Percentiles rank a stretch among this genome's conserved stretches.
Conservation (phyloP, 2,113 vertebrate species). For the Climacteris rufus region DNA sequence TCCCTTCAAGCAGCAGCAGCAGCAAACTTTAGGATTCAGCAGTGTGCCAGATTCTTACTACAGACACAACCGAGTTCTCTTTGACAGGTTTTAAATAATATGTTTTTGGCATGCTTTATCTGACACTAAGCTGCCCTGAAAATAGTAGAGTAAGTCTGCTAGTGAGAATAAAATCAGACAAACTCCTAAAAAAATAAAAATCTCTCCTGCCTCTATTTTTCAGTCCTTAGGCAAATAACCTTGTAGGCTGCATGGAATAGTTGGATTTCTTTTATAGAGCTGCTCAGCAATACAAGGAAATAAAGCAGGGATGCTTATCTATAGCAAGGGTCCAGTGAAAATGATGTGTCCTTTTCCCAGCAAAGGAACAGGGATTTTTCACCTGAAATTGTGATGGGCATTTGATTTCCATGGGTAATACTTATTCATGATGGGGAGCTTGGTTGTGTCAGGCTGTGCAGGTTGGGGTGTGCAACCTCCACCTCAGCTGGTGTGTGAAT, state of each 20-base stretch:
- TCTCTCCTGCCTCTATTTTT: background rate
- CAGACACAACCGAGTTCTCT: background rate
- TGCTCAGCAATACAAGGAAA: background rate
- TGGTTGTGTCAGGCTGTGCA: background rate
- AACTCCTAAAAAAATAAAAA: background rate
- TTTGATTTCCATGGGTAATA: background rate
- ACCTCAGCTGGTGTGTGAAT: background rate
- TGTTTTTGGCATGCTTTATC: constrained; percentile 40
- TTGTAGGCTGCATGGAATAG: background rate
- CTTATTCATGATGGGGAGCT: background rate
- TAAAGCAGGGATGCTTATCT: background rate
- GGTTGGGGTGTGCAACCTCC: accelerated
- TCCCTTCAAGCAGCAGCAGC: background rate
- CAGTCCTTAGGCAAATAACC: constrained; percentile 50
- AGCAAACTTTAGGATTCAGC: constrained; percentile 33
- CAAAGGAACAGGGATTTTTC: background rate
- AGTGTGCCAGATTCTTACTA: background rate
- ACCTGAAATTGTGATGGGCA: background rate
- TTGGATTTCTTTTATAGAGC: background rate
- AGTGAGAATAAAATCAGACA: constrained; percentile 39
- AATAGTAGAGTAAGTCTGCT: constrained; percentile 23
- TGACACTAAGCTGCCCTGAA: constrained; percentile 62
- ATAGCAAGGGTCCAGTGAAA: background rate
- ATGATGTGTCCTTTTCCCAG: background rate
- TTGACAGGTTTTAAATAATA: constrained; percentile 55